Percentiles rank a stretch among this genome's conserved stretches.
These are phyloP conservation scores for Eulithis prunata DNA, from an alignment of 2,888 invertebrate genomes.

Conservation along the genomic window DNA sequence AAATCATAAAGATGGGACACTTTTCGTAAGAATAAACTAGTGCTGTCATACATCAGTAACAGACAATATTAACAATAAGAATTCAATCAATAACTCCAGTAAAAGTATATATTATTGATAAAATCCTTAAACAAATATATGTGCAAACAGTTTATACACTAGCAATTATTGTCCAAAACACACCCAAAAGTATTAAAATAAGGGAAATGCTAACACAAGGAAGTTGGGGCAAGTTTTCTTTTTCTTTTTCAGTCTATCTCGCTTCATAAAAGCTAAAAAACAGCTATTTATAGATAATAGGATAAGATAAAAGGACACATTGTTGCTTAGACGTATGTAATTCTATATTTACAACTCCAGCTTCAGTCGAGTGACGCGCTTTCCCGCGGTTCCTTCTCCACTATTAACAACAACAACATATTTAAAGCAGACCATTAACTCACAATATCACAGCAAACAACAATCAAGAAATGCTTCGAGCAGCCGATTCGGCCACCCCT, in stretches of 20 bases:
- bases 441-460: conserved; percentile 84
- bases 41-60: no score
- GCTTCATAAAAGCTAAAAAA: background rate
- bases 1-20: no score
- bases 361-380: conserved; percentile 59
- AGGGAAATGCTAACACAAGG: no score
- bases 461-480: conserved; percentile 80
- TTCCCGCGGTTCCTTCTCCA: conserved; percentile 57
- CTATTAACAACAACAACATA: conserved; percentile 68
- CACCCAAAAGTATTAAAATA: no score
- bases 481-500: conserved; percentile 58
- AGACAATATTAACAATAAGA: no score
- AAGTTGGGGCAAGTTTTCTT: conserved; percentile 61
- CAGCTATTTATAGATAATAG: background rate
- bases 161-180: no score
- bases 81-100: no score
- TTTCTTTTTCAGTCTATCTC: conserved; percentile 32
- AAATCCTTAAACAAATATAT: no score
- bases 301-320: conserved; percentile 34
- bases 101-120: no score
- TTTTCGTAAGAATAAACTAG: no score
- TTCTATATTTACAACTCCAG: conserved; percentile 79
- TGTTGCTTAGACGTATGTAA: conserved; percentile 45
- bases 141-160: no score
- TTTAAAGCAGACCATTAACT: conserved; percentile 76